Percentiles rank a stretch among this genome's conserved stretches.
Evolutionary conservation across 2,888 invertebrate species (phyloP).

Genomic region (Orthosia incerta): DNA sequence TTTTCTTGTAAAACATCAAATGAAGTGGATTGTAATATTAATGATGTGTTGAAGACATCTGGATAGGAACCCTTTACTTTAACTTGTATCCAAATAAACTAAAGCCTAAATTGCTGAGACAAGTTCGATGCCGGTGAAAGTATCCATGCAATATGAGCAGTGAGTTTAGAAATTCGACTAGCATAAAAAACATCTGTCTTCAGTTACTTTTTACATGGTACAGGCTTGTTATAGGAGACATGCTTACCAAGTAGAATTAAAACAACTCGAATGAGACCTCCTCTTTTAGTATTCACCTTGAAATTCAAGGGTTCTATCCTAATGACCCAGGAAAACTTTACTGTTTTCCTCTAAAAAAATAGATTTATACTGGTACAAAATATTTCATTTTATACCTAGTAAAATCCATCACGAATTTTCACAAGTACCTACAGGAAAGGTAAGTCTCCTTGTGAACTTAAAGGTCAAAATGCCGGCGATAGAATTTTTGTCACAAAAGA

Average conservation of each 20-base stretch:
- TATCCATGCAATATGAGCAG: too few species aligned
- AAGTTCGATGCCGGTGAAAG: too few species aligned
- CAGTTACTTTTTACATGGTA: too few species aligned
- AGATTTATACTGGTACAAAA: background rate
- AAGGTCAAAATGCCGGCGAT: background rate
- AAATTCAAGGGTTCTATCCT: slow-evolving; percentile 19
- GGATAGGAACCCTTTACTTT: too few species aligned
- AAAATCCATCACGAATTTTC: background rate
- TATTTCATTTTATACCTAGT: background rate
- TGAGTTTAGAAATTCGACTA: too few species aligned
- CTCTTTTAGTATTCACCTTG: slow-evolving; percentile 24
- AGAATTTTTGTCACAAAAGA: background rate
- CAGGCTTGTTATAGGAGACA: background rate
- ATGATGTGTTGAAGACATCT: too few species aligned
- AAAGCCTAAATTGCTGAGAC: too few species aligned
- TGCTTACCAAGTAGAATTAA: background rate
- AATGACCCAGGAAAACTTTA: slow-evolving; percentile 24
- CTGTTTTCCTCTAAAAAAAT: slow-evolving; percentile 29
- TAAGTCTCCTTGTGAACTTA: too few species aligned
- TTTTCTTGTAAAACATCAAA: too few species aligned
- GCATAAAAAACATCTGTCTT: background rate
- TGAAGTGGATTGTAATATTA: too few species aligned
- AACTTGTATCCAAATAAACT: too few species aligned
- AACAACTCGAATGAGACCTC: background rate
- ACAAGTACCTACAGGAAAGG: background rate